Evolutionary conservation across 2,113 vertebrate genomes (phyloP).

Genomic region (Cariama cristata): DNA sequence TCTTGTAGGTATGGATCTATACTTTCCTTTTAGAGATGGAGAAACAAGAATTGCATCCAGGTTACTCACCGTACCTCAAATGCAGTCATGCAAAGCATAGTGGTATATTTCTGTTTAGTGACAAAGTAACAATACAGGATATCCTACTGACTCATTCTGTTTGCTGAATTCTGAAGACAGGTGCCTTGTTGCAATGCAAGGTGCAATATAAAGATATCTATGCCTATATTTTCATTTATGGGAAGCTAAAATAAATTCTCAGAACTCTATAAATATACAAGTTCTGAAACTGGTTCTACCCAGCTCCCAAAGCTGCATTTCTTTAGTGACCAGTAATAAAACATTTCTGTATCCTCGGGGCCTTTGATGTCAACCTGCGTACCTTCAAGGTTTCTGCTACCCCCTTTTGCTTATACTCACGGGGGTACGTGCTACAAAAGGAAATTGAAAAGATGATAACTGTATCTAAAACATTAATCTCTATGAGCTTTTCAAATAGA

Average conservation of each 20-base stretch:
- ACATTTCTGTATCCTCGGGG: neutral
- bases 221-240: neutral
- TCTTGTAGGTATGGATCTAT: neutral
- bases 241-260: neutral
- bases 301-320: neutral
- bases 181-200: neutral
- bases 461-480: neutral
- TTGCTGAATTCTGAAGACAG: neutral
- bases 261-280: neutral
- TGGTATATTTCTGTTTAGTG: neutral
- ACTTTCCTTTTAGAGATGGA: neutral
- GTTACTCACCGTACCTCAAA: neutral
- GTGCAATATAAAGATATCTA: neutral
- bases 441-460: neutral
- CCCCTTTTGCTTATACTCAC: neutral
- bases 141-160: neutral
- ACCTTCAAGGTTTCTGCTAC: neutral
- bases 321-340: neutral
- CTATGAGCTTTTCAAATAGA: neutral
- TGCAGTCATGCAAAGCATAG: neutral
- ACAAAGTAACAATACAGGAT: neutral
- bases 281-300: neutral
- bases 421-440: neutral
- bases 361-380: neutral
- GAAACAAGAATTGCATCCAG: neutral